phyloP scores from a whole-genome alignment of 2,113 vertebrate species.

The Myanophis thanlyinensis region DNA sequence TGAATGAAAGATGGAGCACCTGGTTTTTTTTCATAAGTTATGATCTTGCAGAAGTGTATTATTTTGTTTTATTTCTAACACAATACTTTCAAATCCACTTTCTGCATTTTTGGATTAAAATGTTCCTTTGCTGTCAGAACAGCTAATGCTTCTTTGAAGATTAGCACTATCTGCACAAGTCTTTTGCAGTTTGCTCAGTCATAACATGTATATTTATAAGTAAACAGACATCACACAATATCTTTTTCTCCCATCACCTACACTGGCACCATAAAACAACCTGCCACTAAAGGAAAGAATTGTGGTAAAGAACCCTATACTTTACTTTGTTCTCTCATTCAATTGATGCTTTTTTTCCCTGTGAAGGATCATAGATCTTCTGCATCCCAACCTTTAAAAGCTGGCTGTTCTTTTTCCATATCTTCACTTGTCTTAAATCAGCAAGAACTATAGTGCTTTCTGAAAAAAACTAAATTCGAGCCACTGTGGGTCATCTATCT shows the following conservation, averaged over 20 bases:
- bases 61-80: not conserved
- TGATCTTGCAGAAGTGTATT: not conserved
- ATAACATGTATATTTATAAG: not conserved
- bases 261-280: not conserved
- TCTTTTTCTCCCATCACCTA: not conserved
- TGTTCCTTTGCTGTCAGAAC: not conserved
- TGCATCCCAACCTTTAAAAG: not conserved
- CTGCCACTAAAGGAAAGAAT: not conserved
- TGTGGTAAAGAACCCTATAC: not conserved
- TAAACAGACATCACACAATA: not conserved
- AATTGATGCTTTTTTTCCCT: not conserved
- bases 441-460: conserved; percentile 27
- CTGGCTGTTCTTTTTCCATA: not conserved
- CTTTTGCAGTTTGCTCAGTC: not conserved
- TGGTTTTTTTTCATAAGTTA: not conserved
- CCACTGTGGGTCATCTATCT: conserved; percentile 18
- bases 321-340: not conserved
- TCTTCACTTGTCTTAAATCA: conserved; percentile 17
- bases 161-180: not conserved
- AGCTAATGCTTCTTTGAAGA: not conserved
- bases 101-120: not conserved
- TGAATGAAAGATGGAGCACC: not conserved
- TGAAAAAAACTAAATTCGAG: conserved; percentile 16
- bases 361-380: not conserved
- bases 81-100: not conserved